These are phyloP conservation scores for Trichogramma evanescens DNA, from an alignment of 2,888 invertebrate genomes.

Conservation along the genomic window DNA sequence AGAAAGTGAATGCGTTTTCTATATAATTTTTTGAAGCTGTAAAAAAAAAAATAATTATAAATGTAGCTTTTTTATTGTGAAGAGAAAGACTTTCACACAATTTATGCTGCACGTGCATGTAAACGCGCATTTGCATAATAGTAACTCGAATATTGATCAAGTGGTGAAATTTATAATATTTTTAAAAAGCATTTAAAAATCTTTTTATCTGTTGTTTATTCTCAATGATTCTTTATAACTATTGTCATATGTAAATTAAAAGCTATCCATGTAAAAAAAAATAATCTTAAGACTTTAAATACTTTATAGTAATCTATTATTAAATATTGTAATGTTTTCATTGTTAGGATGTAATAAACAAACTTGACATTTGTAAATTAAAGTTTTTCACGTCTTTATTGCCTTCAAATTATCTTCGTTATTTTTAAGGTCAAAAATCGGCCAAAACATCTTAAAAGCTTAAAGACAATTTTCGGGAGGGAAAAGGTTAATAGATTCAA, in stretches of 20 bases:
- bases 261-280: slow-evolving; percentile 18
- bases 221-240: slow-evolving; percentile 30
- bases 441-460: too few relatives aligned
- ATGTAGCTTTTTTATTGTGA: slow-evolving; percentile 16
- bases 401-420: too few relatives aligned
- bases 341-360: slow-evolving; percentile 19
- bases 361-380: slow-evolving; percentile 20
- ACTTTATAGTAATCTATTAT: slow-evolving; percentile 21
- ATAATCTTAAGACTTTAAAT: slow-evolving; percentile 19
- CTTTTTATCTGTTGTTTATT: slow-evolving; percentile 32
- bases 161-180: slow-evolving; percentile 1
- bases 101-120: slow-evolving; percentile 11
- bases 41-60: slow-evolving; percentile 23
- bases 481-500: not conserved
- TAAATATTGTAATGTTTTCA: slow-evolving; percentile 21
- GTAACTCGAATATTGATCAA: too few relatives aligned
- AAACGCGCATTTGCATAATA: not conserved
- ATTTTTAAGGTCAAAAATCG: too few relatives aligned
- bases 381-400: not conserved
- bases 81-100: slow-evolving; percentile 9
- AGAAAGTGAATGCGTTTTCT: slow-evolving; percentile 23
- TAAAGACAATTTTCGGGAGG: too few relatives aligned
- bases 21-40: slow-evolving; percentile 26
- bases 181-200: slow-evolving; percentile 11
- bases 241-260: slow-evolving; percentile 30